phyloP scores from a whole-genome alignment of 2,113 vertebrate genomes.

The Maccullochella peelii region DNA sequence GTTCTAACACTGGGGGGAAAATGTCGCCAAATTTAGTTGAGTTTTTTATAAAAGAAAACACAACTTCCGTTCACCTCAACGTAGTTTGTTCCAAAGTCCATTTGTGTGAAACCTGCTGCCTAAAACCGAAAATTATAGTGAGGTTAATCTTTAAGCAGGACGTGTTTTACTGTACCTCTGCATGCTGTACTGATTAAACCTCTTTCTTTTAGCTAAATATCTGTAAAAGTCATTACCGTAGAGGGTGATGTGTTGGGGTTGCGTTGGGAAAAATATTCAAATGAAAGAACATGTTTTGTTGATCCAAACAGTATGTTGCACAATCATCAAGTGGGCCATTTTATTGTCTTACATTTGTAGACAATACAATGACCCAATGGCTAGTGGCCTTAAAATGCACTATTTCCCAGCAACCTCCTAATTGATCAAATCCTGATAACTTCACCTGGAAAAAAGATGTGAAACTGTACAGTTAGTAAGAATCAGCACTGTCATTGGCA shows the following conservation, averaged over 20 bases:
- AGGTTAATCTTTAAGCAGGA: conserved; percentile 19
- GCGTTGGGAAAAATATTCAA: background rate
- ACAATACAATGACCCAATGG: too few relatives aligned
- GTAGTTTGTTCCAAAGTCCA: conserved; percentile 11
- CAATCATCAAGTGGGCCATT: background rate
- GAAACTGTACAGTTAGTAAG: background rate
- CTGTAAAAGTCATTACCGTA: background rate
- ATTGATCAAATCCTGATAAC: background rate
- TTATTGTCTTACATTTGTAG: too few relatives aligned
- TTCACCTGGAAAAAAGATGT: background rate
- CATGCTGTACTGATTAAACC: background rate
- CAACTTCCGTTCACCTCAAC: background rate
- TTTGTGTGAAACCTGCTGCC: background rate
- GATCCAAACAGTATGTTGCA: background rate
- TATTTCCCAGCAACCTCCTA: background rate
- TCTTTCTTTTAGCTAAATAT: background rate
- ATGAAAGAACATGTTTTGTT: background rate
- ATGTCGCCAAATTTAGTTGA: background rate
- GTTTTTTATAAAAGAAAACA: background rate
- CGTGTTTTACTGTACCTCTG: background rate
- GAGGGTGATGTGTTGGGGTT: background rate
- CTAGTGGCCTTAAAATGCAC: background rate
- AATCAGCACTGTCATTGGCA: background rate
- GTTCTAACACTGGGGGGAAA: background rate
- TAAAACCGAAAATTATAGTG: conserved; percentile 10